A percentile compares a stretch with the other conserved stretches of the same genome.
Evolutionary conservation across 2,113 vertebrate species (phyloP).

Genomic region (Rhea pennata): DNA sequence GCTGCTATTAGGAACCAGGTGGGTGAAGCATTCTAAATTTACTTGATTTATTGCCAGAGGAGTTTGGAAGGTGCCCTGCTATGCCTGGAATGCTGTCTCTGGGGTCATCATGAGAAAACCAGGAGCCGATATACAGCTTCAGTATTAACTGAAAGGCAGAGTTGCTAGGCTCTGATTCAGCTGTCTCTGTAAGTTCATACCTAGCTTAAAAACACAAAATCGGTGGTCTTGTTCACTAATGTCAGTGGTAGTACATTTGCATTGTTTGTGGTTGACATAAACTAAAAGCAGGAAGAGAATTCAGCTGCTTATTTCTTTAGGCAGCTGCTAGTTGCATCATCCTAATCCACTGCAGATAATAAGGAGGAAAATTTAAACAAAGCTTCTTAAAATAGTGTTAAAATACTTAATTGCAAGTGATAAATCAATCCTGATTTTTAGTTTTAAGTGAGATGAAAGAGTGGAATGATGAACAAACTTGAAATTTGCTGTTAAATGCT

Average conservation of each 20-base stretch:
- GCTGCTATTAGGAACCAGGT: constrained; percentile 31
- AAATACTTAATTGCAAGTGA: not conserved
- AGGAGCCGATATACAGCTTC: not conserved
- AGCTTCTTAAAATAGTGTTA: not conserved
- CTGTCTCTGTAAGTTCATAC: not conserved
- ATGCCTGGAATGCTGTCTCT: constrained; percentile 9
- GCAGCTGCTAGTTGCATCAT: not conserved
- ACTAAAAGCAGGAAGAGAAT: not conserved
- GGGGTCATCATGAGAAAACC: not conserved
- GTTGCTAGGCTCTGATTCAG: not conserved
- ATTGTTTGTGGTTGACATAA: not conserved
- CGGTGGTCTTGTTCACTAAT: not conserved
- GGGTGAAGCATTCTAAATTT: constrained; percentile 17
- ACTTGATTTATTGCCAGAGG: constrained; percentile 7
- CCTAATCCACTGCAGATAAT: not conserved
- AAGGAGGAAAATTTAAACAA: not conserved
- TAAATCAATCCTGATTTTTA: not conserved
- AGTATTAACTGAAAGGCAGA: not conserved
- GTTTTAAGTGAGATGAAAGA: not conserved
- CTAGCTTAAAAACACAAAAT: not conserved
- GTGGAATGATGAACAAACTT: not conserved
- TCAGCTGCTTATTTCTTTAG: not conserved
- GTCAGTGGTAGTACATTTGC: not conserved
- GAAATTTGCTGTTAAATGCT: not conserved
- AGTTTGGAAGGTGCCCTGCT: constrained; percentile 7